A percentile compares a stretch with the other conserved stretches of the same genome.
These are phyloP conservation scores for Hydropotes inermis DNA, from an alignment of 2,113 vertebrate genomes.

Conservation along the genomic window DNA sequence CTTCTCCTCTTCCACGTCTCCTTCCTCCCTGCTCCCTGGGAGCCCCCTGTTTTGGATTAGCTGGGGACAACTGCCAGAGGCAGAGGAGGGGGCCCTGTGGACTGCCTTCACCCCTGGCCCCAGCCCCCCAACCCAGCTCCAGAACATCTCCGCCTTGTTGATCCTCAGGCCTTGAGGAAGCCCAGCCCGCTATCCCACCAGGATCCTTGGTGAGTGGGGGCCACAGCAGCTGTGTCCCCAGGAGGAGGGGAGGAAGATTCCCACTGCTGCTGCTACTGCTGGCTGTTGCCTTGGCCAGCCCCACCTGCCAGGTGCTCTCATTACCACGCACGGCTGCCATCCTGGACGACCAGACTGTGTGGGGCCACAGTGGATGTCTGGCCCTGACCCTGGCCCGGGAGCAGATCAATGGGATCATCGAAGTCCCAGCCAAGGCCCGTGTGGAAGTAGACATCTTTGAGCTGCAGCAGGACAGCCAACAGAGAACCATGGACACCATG, in stretches of 20 bases:
- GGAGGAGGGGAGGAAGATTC: constrained; percentile 98
- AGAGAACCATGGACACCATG: constrained; percentile 92
- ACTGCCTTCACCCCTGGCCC: not conserved
- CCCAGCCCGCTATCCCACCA: not conserved
- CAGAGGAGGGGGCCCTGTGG: not conserved
- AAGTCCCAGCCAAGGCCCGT: constrained; percentile 85
- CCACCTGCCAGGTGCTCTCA: constrained; percentile 88
- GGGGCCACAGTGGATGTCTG: constrained; percentile 89
- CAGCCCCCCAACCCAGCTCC: not conserved
- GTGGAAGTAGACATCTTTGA: constrained; percentile 93
- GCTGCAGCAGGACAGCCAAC: constrained; percentile 91
- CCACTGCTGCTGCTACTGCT: constrained; percentile 92
- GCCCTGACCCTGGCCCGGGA: constrained; percentile 86
- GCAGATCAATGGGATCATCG: constrained; percentile 89
- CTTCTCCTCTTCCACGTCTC: not conserved
- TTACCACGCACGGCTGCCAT: constrained; percentile 90
- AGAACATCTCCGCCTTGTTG: not conserved
- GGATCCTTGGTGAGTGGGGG: constrained; percentile 87
- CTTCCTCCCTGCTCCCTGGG: not conserved
- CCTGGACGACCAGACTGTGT: constrained; percentile 88
- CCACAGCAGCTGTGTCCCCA: constrained; percentile 94
- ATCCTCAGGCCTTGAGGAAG: not conserved
- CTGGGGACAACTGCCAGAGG: fast-evolving
- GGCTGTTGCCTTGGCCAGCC: constrained; percentile 86
- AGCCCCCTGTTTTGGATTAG: not conserved